Conservation (phyloP, 2,113 vertebrate species). For the Myotis yumanensis region DNA sequence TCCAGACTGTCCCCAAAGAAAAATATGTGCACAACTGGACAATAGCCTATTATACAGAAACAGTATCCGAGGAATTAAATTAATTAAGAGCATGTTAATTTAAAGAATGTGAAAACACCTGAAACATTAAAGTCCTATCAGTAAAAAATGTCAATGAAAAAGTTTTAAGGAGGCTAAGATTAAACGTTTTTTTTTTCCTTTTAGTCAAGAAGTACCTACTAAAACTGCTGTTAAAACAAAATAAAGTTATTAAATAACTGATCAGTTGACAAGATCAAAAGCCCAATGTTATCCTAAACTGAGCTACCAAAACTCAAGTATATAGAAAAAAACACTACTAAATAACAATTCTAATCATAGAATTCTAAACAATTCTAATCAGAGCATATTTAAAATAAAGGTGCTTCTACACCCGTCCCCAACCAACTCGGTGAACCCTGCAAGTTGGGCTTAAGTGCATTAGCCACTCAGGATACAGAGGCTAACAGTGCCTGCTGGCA, state of each 20-base stretch:
- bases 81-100: conserved; percentile 27
- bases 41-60: conserved; percentile 3
- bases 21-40: conserved; percentile 21
- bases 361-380: not conserved
- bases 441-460: not conserved
- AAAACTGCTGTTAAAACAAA: conserved; percentile 22
- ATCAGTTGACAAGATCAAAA: not conserved
- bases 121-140: conserved; percentile 27
- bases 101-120: conserved; percentile 18
- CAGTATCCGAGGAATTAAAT: conserved; percentile 5
- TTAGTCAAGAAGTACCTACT: not conserved
- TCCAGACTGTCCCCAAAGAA: conserved; percentile 6
- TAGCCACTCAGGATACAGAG: not conserved
- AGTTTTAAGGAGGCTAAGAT: not conserved
- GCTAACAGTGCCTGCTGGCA: not conserved
- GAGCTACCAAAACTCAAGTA: conserved; percentile 18
- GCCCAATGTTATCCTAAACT: not conserved
- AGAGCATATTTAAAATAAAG: not conserved
- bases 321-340: not conserved
- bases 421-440: not conserved
- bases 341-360: not conserved
- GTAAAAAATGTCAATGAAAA: conserved; percentile 8
- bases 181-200: not conserved
- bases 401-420: not conserved
- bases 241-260: conserved; percentile 25